Conservation (phyloP, 2,113 vertebrate genomes). For the Eubucco bourcierii region DNA sequence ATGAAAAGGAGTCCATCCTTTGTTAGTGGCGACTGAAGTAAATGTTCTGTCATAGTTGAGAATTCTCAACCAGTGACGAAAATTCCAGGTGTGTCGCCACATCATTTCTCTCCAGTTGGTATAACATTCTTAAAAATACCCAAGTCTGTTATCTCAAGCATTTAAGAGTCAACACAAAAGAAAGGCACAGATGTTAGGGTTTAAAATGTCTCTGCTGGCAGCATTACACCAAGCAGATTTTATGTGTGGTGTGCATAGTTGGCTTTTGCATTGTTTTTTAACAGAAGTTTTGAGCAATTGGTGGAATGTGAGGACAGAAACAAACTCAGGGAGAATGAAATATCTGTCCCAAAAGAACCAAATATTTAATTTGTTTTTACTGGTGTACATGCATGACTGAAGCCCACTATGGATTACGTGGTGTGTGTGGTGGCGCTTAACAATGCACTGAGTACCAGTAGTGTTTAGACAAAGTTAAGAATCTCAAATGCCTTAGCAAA, state of each 20-base stretch:
- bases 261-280: neutral
- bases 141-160: neutral
- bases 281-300: neutral
- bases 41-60: neutral
- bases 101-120: neutral
- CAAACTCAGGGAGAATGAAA: neutral
- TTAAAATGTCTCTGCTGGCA: neutral
- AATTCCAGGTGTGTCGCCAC: neutral
- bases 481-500: neutral
- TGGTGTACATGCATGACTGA: accelerated
- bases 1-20: neutral
- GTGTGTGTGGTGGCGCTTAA: accelerated
- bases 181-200: neutral
- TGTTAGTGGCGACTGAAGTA: neutral
- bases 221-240: neutral
- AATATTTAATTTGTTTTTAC: neutral
- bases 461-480: neutral
- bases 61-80: neutral
- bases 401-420: neutral
- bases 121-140: accelerated
- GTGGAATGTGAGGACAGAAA: neutral
- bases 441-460: neutral
- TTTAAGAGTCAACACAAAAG: neutral
- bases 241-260: neutral
- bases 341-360: neutral